Evolutionary conservation across 2,888 invertebrate genomes (phyloP).

Genomic region (Mesochorus sp.): DNA sequence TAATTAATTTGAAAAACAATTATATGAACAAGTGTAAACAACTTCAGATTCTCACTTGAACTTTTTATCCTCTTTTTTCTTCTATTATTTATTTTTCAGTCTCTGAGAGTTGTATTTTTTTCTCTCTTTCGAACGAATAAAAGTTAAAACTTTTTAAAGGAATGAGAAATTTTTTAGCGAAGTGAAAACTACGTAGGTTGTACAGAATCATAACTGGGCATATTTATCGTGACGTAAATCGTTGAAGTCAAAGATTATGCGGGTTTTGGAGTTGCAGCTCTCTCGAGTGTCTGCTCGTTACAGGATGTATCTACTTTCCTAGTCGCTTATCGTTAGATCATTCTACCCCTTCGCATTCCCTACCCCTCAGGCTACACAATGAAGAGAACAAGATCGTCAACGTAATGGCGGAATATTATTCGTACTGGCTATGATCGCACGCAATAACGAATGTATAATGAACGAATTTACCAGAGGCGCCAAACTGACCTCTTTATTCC

Average conservation of each 20-base stretch:
- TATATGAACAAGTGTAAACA: too few relatives aligned
- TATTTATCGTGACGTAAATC: constrained; percentile 30
- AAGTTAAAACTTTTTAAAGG: too few relatives aligned
- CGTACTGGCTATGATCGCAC: constrained; percentile 26
- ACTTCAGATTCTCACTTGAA: too few relatives aligned
- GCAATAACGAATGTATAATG: constrained; percentile 45
- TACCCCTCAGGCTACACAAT: constrained; percentile 25
- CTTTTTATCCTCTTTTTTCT: too few relatives aligned
- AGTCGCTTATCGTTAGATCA: constrained; percentile 29
- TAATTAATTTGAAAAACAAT: too few relatives aligned
- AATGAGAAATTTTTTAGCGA: neutral
- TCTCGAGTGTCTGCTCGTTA: constrained; percentile 37
- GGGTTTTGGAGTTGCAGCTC: constrained; percentile 33
- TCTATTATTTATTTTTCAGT: too few relatives aligned
- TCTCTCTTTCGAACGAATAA: too few relatives aligned
- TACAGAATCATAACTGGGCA: constrained; percentile 6
- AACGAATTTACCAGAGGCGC: constrained; percentile 44
- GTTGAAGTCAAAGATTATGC: constrained; percentile 48
- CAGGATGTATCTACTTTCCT: constrained; percentile 34
- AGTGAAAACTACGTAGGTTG: constrained; percentile 27
- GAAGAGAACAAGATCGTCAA: constrained; percentile 14
- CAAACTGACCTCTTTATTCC: constrained; percentile 9
- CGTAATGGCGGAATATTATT: constrained; percentile 27
- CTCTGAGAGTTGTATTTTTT: too few relatives aligned
- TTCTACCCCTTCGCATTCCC: too few relatives aligned